Percentiles rank a stretch among this genome's conserved stretches.
Conservation (phyloP, 1,140 invertebrate species). For the Bursaphelenchus mucronatus region DNA sequence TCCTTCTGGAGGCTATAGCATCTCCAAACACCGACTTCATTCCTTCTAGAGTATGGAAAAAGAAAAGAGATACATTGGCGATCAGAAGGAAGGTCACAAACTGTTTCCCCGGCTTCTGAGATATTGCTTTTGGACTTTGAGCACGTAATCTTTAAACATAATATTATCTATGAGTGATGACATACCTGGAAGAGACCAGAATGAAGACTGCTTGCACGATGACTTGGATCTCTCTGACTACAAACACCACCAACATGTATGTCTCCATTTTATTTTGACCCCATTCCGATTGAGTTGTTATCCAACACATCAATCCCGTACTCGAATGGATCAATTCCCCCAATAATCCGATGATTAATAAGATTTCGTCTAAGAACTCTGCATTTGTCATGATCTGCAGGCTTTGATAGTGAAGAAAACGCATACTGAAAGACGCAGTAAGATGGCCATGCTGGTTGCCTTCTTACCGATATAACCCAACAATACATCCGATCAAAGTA, state of each 20-base stretch:
- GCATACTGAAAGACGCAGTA: slow-evolving; percentile 36
- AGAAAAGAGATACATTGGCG: slow-evolving; percentile 58
- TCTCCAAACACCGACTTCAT: slow-evolving; percentile 36
- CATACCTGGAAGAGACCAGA: slow-evolving; percentile 44
- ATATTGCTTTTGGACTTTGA: slow-evolving; percentile 29
- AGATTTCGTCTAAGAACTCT: slow-evolving; percentile 59
- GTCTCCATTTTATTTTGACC: slow-evolving; percentile 40
- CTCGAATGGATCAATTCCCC: slow-evolving; percentile 52
- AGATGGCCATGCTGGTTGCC: slow-evolving; percentile 14
- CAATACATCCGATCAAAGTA: slow-evolving; percentile 47
- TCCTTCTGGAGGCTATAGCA: slow-evolving; percentile 26
- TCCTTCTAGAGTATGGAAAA: slow-evolving; percentile 54
- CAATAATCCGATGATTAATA: slow-evolving; percentile 57
- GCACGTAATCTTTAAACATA: slow-evolving; percentile 47
- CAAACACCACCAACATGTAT: slow-evolving; percentile 53
- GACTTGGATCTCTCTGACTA: slow-evolving; percentile 54
- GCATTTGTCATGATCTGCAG: slow-evolving; percentile 43
- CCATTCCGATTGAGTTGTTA: slow-evolving; percentile 39
- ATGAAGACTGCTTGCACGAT: slow-evolving; percentile 58
- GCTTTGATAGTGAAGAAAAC: slow-evolving; percentile 40
- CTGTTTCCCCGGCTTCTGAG: slow-evolving; percentile 57
- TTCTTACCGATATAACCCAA: slow-evolving; percentile 45
- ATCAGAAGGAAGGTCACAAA: slow-evolving; percentile 60
- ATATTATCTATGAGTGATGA: neutral
- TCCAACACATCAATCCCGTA: slow-evolving; percentile 44